Conservation (phyloP, 2,113 vertebrate genomes). For the Aphelocoma coerulescens region DNA sequence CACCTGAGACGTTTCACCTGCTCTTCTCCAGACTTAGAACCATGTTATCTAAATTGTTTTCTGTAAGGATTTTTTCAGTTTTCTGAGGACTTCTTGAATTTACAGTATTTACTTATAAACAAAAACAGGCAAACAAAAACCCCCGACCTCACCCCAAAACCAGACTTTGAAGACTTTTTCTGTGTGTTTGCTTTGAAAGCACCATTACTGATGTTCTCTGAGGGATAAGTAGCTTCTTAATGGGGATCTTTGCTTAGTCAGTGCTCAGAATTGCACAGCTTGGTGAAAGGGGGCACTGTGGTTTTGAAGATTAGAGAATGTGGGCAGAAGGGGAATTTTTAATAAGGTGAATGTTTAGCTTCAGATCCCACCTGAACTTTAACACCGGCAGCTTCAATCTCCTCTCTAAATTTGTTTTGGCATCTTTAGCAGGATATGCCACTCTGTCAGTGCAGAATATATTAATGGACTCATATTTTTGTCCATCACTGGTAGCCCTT, state of each 20-base stretch:
- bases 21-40: neutral
- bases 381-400: neutral
- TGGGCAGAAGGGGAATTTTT: neutral
- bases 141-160: neutral
- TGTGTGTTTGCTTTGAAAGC: neutral
- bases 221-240: neutral
- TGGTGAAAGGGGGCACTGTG: neutral
- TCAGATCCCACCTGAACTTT: neutral
- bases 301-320: neutral
- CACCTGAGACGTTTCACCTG: rapidly evolving
- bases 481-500: neutral
- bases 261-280: neutral
- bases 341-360: neutral
- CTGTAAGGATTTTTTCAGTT: neutral
- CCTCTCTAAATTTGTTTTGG: neutral
- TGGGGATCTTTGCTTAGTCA: neutral
- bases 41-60: neutral
- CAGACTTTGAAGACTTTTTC: neutral
- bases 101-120: neutral
- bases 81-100: neutral
- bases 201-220: neutral
- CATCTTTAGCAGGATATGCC: neutral
- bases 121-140: neutral
- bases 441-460: neutral
- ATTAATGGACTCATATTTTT: neutral